phyloP scores from a whole-genome alignment of 2,797 vertebrate genomes.

The Bradypodion ventrale region DNA sequence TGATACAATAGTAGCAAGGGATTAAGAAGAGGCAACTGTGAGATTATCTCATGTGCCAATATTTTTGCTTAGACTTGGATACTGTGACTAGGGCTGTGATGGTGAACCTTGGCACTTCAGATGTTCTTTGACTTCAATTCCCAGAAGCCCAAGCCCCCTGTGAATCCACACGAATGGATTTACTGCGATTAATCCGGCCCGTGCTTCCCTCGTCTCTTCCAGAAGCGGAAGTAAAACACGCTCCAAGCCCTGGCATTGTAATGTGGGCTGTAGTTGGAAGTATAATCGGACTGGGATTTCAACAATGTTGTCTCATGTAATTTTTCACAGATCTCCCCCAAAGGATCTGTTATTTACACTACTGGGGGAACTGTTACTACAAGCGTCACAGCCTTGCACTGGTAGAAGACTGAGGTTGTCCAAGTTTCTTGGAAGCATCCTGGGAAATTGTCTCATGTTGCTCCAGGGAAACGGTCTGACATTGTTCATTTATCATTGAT shows the following conservation, averaged over 20 bases:
- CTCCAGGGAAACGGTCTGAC: background rate
- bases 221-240: too few relatives aligned
- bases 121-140: too few relatives aligned
- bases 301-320: background rate
- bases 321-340: background rate
- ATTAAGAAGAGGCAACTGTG: background rate
- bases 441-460: background rate
- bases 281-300: background rate
- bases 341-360: background rate
- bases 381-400: background rate
- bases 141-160: too few relatives aligned
- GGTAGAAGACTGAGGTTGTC: background rate
- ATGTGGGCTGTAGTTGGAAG: background rate
- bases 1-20: background rate
- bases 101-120: too few relatives aligned
- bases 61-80: background rate
- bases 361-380: too few relatives aligned
- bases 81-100: too few relatives aligned
- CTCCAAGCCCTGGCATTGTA: too few relatives aligned
- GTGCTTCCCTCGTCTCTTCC: too few relatives aligned
- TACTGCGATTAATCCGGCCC: too few relatives aligned
- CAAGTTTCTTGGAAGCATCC: background rate
- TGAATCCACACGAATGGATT: too few relatives aligned
- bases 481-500: background rate
- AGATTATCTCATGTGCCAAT: background rate